Percentiles rank a stretch among this genome's conserved stretches.
phyloP scores from a whole-genome alignment of 2,888 invertebrate species.

The Heteromurus nitidus region DNA sequence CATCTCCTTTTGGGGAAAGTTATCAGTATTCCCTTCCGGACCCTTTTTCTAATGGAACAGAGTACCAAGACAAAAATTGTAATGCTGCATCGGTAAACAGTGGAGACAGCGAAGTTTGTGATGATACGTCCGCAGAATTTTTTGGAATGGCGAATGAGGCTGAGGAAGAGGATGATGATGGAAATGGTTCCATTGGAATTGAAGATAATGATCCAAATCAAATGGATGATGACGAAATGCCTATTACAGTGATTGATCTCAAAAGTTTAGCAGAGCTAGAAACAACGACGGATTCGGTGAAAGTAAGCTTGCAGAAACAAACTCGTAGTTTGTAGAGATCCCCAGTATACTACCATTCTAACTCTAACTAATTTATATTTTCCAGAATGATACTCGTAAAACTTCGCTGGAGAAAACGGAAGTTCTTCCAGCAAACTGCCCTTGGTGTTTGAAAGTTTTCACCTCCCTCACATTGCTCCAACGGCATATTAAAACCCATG shows the following conservation, averaged over 20 bases:
- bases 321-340: too few relatives aligned
- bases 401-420: conserved; percentile 15
- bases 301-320: too few relatives aligned
- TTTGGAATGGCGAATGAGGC: conserved; percentile 21
- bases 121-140: conserved; percentile 11
- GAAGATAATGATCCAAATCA: conserved; percentile 15
- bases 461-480: conserved; percentile 97
- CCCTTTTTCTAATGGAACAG: not conserved
- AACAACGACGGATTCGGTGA: not conserved
- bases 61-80: not conserved
- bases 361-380: too few relatives aligned
- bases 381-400: too few relatives aligned
- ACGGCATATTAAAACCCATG: conserved; percentile 83
- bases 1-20: too few relatives aligned
- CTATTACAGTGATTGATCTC: conserved; percentile 32
- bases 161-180: conserved; percentile 1
- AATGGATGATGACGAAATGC: conserved; percentile 30
- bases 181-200: not conserved
- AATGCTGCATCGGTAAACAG: too few relatives aligned
- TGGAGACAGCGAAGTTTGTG: too few relatives aligned
- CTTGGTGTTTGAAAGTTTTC: conserved; percentile 84
- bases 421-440: conserved; percentile 58
- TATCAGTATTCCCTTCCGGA: too few relatives aligned
- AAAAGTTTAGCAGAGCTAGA: conserved; percentile 31
- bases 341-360: too few relatives aligned